Percentiles rank a stretch among this genome's conserved stretches.
Conservation (phyloP, 2,113 vertebrate species). For the Gambusia affinis region DNA sequence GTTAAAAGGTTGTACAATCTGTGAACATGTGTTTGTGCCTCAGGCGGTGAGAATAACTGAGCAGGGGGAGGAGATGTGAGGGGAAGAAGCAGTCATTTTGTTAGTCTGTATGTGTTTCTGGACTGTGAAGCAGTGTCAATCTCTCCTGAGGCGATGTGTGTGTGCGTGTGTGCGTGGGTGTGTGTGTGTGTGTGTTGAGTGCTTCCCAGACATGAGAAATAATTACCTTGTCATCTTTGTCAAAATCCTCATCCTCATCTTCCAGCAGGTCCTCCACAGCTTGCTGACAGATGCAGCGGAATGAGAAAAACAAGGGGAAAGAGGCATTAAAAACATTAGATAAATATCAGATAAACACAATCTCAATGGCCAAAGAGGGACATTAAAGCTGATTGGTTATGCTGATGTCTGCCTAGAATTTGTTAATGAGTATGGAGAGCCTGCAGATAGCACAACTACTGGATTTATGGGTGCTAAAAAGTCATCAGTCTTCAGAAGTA, state of each 20-base stretch:
- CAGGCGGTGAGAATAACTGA: constrained; percentile 50
- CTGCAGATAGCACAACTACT: constrained; percentile 38
- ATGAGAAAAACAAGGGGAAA: constrained; percentile 38
- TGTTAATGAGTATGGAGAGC: constrained; percentile 59
- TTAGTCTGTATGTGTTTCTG: constrained; percentile 82
- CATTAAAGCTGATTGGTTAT: constrained; percentile 63
- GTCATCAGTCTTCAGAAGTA: constrained; percentile 53
- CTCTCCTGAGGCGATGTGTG: constrained; percentile 77
- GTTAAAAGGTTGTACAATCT: constrained; percentile 75
- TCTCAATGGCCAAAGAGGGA: constrained; percentile 48
- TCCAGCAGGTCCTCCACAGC: constrained; percentile 96
- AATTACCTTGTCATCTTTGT: constrained; percentile 99
- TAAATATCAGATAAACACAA: constrained; percentile 56
- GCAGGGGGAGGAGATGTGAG: constrained; percentile 33
- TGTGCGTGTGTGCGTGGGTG: constrained; percentile 1
- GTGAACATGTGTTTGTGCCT: constrained; percentile 60
- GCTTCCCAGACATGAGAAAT: constrained; percentile 84
- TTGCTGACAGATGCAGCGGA: constrained; percentile 79
- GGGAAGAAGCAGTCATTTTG: constrained; percentile 65
- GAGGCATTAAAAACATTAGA: constrained; percentile 53
- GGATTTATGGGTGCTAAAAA: constrained; percentile 48
- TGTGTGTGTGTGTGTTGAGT: constrained; percentile 1
- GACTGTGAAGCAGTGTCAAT: constrained; percentile 85
- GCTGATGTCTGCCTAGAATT: constrained; percentile 51
- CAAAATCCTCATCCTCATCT: constrained; percentile 98